Percentiles rank a stretch among this genome's conserved stretches.
Conservation (phyloP, 2,888 invertebrate species). For the Luffia ferchaultella region DNA sequence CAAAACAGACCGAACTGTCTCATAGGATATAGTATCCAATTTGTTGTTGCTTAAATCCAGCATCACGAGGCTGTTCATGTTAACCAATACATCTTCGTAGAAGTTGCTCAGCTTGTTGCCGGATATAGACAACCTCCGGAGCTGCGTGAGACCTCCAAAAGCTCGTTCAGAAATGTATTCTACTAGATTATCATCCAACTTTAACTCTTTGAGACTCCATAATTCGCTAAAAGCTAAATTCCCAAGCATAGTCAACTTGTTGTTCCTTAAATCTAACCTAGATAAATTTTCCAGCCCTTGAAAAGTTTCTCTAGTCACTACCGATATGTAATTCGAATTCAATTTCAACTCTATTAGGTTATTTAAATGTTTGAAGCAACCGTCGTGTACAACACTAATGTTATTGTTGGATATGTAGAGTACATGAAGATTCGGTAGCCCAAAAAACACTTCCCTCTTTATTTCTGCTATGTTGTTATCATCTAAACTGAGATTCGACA, state of each 20-base stretch:
- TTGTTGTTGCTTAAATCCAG: conserved; percentile 81
- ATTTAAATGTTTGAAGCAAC: conserved; percentile 78
- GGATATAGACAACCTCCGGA: conserved; percentile 74
- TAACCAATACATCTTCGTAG: conserved; percentile 75
- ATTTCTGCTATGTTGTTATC: conserved; percentile 80
- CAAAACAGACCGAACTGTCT: conserved; percentile 76
- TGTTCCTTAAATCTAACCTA: conserved; percentile 75
- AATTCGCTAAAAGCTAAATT: conserved; percentile 82
- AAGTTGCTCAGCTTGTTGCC: conserved; percentile 78
- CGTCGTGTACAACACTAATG: conserved; percentile 84
- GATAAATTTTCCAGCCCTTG: conserved; percentile 76
- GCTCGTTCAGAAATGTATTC: conserved; percentile 79
- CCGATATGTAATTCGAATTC: conserved; percentile 77
- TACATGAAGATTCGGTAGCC: conserved; percentile 74
- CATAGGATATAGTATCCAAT: conserved; percentile 77
- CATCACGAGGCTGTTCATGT: conserved; percentile 72
- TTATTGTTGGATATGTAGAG: conserved; percentile 87
- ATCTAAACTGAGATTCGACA: conserved; percentile 75
- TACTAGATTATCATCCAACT: conserved; percentile 74
- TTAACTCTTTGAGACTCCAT: conserved; percentile 74
- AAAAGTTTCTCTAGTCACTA: conserved; percentile 79
- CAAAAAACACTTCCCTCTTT: conserved; percentile 76
- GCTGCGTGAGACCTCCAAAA: conserved; percentile 75
- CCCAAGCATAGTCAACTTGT: conserved; percentile 79
- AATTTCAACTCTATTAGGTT: conserved; percentile 82